Evolutionary conservation across 2,797 vertebrate genomes (phyloP).

Genomic region (Miichthys miiuy): DNA sequence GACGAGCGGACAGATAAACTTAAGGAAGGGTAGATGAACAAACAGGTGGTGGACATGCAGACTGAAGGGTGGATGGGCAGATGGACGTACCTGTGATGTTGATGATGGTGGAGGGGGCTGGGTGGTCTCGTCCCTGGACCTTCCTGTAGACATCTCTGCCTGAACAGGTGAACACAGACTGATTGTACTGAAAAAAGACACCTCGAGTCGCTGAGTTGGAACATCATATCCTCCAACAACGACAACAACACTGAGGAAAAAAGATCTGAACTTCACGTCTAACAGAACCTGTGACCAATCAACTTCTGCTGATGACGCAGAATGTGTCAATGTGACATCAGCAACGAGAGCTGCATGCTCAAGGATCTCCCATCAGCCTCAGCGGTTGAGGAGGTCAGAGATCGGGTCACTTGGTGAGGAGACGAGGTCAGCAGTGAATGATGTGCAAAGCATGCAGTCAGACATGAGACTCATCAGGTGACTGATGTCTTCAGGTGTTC

Average conservation of each 20-base stretch:
- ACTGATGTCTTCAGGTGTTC: too few species aligned
- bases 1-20: not conserved
- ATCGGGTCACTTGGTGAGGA: not conserved
- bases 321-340: not conserved
- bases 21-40: not conserved
- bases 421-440: not conserved
- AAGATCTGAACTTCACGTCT: not conserved
- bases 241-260: not conserved
- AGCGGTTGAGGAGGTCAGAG: not conserved
- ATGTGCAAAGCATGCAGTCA: not conserved
- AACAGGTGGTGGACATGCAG: not conserved
- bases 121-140: slow-evolving; percentile 91
- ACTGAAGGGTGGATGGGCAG: not conserved
- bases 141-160: slow-evolving; percentile 94
- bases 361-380: slow-evolving; percentile 11
- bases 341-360: not conserved
- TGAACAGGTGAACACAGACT: slow-evolving; percentile 70
- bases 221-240: not conserved
- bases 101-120: slow-evolving; percentile 86
- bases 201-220: not conserved
- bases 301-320: not conserved
- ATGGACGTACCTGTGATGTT: slow-evolving; percentile 88
- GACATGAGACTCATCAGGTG: not conserved
- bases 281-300: not conserved
- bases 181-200: slow-evolving; percentile 1